Conservation (phyloP, 1,140 invertebrate species). For the Drosophila ironensis region DNA sequence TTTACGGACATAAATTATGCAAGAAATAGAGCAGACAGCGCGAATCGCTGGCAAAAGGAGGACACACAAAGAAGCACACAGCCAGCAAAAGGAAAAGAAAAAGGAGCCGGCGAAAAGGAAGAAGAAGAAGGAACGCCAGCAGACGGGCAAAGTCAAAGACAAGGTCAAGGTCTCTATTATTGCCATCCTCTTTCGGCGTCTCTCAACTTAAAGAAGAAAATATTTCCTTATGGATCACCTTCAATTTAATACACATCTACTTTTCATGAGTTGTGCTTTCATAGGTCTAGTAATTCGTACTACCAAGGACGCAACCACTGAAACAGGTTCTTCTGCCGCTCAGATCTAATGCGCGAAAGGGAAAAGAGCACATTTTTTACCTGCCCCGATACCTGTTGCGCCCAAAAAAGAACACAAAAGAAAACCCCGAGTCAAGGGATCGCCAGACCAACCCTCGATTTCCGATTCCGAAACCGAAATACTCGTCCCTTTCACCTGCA, state of each 20-base stretch:
- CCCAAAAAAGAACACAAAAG: neutral
- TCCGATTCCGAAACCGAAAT: neutral
- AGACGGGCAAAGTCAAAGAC: conserved; percentile 28
- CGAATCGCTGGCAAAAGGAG: conserved; percentile 26
- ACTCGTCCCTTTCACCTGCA: neutral
- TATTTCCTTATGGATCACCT: too few relatives aligned
- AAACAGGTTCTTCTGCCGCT: neutral
- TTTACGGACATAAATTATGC: conserved; percentile 77
- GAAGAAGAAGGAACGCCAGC: neutral
- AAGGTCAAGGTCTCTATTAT: conserved; percentile 48
- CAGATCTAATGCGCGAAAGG: too few relatives aligned
- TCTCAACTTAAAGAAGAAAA: neutral
- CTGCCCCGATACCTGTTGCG: neutral
- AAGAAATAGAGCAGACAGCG: conserved; percentile 57
- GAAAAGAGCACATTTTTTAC: neutral
- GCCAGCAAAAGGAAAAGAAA: neutral
- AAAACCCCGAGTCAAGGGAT: neutral
- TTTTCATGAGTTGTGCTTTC: too few relatives aligned
- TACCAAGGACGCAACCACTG: neutral
- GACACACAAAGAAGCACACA: conserved; percentile 16
- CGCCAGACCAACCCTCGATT: neutral
- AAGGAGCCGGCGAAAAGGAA: conserved; percentile 31
- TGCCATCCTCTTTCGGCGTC: too few relatives aligned
- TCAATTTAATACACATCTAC: too few relatives aligned
- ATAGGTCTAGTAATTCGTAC: too few relatives aligned